Conservation (phyloP, 2,113 vertebrate species). For the Zosterops lateralis region DNA sequence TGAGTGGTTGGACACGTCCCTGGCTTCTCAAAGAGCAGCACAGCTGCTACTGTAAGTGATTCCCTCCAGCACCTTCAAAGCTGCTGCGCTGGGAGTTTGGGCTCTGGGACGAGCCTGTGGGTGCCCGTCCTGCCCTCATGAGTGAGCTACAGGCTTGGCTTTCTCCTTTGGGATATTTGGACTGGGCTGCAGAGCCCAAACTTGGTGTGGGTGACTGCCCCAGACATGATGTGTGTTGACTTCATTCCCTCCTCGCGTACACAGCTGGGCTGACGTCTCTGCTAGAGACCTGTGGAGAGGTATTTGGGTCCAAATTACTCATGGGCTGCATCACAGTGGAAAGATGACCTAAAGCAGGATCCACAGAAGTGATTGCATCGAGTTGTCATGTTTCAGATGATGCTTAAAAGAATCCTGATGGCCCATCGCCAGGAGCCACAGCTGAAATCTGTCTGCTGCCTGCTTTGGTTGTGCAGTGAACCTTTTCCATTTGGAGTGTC, state of each 20-base stretch:
- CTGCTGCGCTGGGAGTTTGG: neutral
- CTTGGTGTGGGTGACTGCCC: neutral
- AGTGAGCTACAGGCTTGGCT: neutral
- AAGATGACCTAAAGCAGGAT: conserved; percentile 61
- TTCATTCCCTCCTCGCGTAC: neutral
- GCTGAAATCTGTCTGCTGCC: conserved; percentile 48
- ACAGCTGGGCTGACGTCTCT: neutral
- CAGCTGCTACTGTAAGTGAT: conserved; percentile 33
- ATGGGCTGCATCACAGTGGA: conserved; percentile 34
- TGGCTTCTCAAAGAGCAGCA: neutral
- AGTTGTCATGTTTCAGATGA: conserved; percentile 56
- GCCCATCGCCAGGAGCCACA: conserved; percentile 2
- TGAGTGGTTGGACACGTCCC: neutral
- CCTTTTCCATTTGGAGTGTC: neutral
- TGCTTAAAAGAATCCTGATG: conserved; percentile 49
- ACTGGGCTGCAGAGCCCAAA: neutral
- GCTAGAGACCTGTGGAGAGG: neutral
- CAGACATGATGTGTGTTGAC: neutral
- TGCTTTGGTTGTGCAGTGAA: conserved; percentile 15
- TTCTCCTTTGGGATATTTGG: accelerated
- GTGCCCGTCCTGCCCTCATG: accelerated
- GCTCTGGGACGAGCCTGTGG: accelerated
- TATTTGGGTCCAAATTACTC: conserved; percentile 15
- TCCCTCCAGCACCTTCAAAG: neutral
- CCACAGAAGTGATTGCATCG: conserved; percentile 49